Evolutionary conservation across 2,888 invertebrate genomes (phyloP), one percentile per base, ranked within the genome.

Genomic region (Acrobasis consociella): DNA sequence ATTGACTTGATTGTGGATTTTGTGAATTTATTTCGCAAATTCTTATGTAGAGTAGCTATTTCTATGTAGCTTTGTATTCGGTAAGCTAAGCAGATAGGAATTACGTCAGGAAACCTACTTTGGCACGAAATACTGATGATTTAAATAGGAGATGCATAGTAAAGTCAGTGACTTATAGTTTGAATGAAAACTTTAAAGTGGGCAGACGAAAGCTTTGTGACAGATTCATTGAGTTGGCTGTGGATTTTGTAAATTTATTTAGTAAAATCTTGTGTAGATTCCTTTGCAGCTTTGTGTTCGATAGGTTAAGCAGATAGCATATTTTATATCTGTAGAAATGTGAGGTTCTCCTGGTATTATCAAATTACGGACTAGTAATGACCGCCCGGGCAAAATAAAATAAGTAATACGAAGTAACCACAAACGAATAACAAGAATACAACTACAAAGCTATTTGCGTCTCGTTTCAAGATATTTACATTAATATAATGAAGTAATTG

Each of bases 401-500:
- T 0, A 31, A 31, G 8, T 31, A 31, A 31, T 31, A 31, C 7
- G 31, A 31, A 31, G 31, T 31, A 22, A 22, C 22, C 22, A 31
- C 31, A 31, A 31, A 31, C 31, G 2, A 31, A 31, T 7, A 31
- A 31, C 7, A 8, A 31, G 31, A 0, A 7, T 31, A 8, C 31
- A 31, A 31, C 0, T 31, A 46, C 46, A 46, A n/a, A 11, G 46
- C 46, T 46, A 7, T 46, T 46, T 46, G 46, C n/a, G 46, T 46
- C 31, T 31, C 31, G 31, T 46, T n/a, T n/a, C 46, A n/a, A 46
- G 46, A 46, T 46, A 46, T 46, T 46, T 13, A 46, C 46, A 46
- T 11, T 1, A 46, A 46, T 63, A 52, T 62, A 65, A 63, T 60
- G 60, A 53, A 65, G 74, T 77, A 81, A 78, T 71, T 74, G 73